Percentiles rank a stretch among this genome's conserved stretches.
Conservation (phyloP, 2,797 vertebrate genomes). For the Rhincodon typus region DNA sequence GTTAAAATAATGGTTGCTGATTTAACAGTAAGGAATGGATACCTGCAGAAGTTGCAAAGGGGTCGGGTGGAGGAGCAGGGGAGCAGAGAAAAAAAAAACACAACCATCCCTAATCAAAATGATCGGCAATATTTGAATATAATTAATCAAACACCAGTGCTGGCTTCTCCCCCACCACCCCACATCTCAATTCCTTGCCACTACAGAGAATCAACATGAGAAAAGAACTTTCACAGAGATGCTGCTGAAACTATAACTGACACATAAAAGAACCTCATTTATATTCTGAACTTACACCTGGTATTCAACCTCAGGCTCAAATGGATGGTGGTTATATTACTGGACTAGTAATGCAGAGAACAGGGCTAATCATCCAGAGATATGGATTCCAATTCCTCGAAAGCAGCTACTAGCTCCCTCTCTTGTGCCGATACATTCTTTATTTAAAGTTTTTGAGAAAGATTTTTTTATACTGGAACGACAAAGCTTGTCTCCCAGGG, state of each 20-base stretch:
- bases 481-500: too few relatives aligned
- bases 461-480: too few relatives aligned
- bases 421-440: too few relatives aligned
- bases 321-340: neutral
- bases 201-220: neutral
- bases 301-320: neutral
- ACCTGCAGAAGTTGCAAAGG: neutral
- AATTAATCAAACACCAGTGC: neutral
- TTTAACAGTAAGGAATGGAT: neutral
- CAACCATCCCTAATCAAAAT: too few relatives aligned
- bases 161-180: neutral
- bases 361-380: too few relatives aligned
- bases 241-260: neutral
- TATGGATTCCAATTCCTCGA: too few relatives aligned
- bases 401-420: too few relatives aligned
- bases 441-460: too few relatives aligned
- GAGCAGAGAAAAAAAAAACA: neutral
- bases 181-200: neutral
- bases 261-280: neutral
- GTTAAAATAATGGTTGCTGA: neutral
- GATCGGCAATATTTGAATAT: too few relatives aligned
- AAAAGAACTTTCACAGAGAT: neutral
- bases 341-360: neutral
- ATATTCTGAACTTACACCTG: neutral
- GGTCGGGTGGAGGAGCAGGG: too few relatives aligned